These are phyloP conservation scores for Uloborus plumipes DNA, from an alignment of 2,888 invertebrate genomes.

Conservation along the genomic window DNA sequence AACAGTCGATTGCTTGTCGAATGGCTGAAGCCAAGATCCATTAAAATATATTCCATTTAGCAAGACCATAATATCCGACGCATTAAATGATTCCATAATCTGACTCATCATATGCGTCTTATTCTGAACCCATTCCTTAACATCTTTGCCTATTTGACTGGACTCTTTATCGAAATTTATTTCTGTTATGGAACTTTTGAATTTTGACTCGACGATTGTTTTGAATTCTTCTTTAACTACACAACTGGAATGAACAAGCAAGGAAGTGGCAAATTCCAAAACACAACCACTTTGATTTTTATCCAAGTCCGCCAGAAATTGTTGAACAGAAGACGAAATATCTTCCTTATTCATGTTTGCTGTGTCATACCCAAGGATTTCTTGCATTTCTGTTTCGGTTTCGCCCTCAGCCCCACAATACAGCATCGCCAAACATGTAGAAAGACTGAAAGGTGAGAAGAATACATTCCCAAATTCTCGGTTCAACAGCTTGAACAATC, in stretches of 20 bases:
- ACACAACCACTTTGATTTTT: neutral
- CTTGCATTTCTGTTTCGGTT: conserved; percentile 21
- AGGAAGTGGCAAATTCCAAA: neutral
- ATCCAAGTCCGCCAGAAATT: neutral
- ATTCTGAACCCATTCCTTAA: conserved; percentile 25
- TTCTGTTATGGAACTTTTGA: conserved; percentile 7
- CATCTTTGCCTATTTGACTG: neutral
- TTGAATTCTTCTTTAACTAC: neutral
- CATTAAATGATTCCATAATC: conserved; percentile 12
- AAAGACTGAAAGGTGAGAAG: conserved; percentile 23
- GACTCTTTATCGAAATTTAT: conserved; percentile 22
- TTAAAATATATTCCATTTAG: conserved; percentile 73
- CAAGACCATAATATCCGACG: conserved; percentile 70
- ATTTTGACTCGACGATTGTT: conserved; percentile 3
- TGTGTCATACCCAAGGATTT: conserved; percentile 11
- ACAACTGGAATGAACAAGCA: neutral
- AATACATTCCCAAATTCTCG: conserved; percentile 22
- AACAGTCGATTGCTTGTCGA: conserved; percentile 68
- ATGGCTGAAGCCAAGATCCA: conserved; percentile 71
- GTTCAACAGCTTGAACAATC: neutral
- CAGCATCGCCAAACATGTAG: conserved; percentile 29
- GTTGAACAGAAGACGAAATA: neutral
- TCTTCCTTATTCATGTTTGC: neutral
- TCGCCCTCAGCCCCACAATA: conserved; percentile 14
- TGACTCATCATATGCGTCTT: conserved; percentile 18